A percentile compares a stretch with the other conserved stretches of the same genome.
These are phyloP conservation scores for Drosophila pandora DNA, from an alignment of 1,140 invertebrate genomes.

Conservation along the genomic window DNA sequence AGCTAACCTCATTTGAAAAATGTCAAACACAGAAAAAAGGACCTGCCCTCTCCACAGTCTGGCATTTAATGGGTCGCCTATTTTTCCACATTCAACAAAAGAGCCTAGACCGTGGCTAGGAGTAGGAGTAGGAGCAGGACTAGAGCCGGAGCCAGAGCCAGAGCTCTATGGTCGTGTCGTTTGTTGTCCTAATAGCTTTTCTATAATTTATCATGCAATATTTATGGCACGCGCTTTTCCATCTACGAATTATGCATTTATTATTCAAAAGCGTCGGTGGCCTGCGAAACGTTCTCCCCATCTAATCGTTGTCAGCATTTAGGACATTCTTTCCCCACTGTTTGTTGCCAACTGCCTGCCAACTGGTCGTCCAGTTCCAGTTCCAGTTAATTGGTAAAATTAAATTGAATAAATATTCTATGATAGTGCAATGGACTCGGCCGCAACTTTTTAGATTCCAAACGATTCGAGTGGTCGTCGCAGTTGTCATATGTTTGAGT, in stretches of 20 bases:
- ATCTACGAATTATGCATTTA: conserved; percentile 80
- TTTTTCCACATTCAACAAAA: conserved; percentile 50
- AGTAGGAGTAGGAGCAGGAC: not conserved
- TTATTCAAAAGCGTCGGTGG: conserved; percentile 64
- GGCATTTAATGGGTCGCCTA: conserved; percentile 62
- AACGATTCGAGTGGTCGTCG: conserved; percentile 40
- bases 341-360: conserved; percentile 10
- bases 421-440: conserved; percentile 73
- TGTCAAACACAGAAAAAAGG: conserved; percentile 68
- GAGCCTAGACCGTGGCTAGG: conserved; percentile 18
- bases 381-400: conserved; percentile 77
- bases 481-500: conserved; percentile 25
- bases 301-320: conserved; percentile 60
- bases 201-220: conserved; percentile 81
- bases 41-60: conserved; percentile 9
- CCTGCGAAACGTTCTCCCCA: conserved; percentile 35
- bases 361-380: not conserved
- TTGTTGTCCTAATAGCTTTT: conserved; percentile 81
- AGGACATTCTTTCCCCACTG: conserved; percentile 41
- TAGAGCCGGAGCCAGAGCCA: conserved; percentile 11
- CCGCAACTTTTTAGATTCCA: conserved; percentile 51
- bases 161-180: conserved; percentile 41
- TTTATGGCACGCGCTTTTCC: conserved; percentile 80
- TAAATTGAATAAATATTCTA: conserved; percentile 80
- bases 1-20: conserved; percentile 76